phyloP scores from a whole-genome alignment of 2,888 invertebrate species.

The Trachelus troglodyta region DNA sequence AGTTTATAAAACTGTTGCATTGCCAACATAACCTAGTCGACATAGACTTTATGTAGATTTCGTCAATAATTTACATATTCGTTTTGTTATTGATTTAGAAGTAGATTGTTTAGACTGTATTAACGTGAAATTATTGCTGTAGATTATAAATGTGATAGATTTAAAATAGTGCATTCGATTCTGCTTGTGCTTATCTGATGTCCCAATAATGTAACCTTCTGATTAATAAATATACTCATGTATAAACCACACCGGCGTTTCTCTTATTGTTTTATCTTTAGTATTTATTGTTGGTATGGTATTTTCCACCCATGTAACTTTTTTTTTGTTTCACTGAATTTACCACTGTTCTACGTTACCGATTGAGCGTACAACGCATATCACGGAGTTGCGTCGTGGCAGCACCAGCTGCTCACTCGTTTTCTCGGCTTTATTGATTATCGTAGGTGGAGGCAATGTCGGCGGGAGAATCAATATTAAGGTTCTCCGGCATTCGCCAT shows the following conservation, averaged over 20 bases:
- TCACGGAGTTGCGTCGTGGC: slow-evolving; percentile 30
- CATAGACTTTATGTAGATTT: neutral
- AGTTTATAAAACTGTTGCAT: neutral
- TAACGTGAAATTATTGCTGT: neutral
- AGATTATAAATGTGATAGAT: neutral
- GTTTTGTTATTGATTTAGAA: neutral
- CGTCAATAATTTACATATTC: neutral
- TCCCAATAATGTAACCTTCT: neutral
- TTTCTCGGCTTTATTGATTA: slow-evolving; percentile 53
- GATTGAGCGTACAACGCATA: slow-evolving; percentile 14
- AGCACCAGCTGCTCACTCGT: slow-evolving; percentile 38
- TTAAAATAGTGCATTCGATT: neutral
- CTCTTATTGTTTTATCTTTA: neutral
- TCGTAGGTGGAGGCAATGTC: slow-evolving; percentile 61
- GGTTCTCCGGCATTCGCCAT: slow-evolving; percentile 40
- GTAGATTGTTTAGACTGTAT: neutral
- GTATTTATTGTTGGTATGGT: neutral
- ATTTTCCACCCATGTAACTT: neutral
- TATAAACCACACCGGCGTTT: neutral
- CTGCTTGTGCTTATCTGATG: neutral
- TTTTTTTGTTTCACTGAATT: neutral
- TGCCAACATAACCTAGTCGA: neutral
- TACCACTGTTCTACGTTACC: slow-evolving; percentile 20
- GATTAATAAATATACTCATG: neutral
- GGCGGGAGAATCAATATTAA: slow-evolving; percentile 61